A percentile compares a stretch with the other conserved stretches of the same genome.
These are phyloP conservation scores for Tricholaema leucomelas DNA, from an alignment of 2,113 vertebrate species.

Conservation along the genomic window DNA sequence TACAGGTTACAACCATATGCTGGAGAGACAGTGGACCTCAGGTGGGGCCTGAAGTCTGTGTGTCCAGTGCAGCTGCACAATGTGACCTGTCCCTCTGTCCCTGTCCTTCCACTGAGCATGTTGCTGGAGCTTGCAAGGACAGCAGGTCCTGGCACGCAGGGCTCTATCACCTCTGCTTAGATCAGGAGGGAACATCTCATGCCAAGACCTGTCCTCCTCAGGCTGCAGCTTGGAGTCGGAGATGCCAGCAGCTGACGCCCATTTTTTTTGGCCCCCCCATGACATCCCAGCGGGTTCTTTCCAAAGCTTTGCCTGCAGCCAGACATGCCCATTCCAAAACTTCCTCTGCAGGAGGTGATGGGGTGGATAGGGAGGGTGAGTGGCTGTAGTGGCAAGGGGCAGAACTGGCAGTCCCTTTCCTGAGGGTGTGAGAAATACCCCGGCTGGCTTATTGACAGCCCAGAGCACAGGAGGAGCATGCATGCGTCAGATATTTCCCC, in stretches of 20 bases:
- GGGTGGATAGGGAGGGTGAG: background rate
- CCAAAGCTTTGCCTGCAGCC: background rate
- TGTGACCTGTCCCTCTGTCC: background rate
- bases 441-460: background rate
- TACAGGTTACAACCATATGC: background rate
- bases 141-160: slow-evolving; percentile 1
- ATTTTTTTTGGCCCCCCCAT: background rate
- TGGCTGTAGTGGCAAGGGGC: background rate
- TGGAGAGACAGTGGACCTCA: background rate
- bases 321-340: background rate
- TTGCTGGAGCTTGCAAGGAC: background rate
- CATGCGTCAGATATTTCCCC: slow-evolving; percentile 21
- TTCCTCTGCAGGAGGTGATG: background rate
- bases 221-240: background rate
- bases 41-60: too few species aligned
- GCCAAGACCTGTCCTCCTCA: slow-evolving; percentile 47
- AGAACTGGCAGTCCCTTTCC: slow-evolving; percentile 17
- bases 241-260: slow-evolving; percentile 15
- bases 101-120: background rate
- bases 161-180: slow-evolving; percentile 10
- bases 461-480: background rate
- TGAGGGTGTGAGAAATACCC: slow-evolving; percentile 35
- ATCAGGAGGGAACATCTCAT: slow-evolving; percentile 21
- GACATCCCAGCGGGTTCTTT: background rate
- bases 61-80: background rate